Base-by-base conservation (phyloP, 2,888 invertebrate species). In the Scelioninae gen. 1 region DNA sequence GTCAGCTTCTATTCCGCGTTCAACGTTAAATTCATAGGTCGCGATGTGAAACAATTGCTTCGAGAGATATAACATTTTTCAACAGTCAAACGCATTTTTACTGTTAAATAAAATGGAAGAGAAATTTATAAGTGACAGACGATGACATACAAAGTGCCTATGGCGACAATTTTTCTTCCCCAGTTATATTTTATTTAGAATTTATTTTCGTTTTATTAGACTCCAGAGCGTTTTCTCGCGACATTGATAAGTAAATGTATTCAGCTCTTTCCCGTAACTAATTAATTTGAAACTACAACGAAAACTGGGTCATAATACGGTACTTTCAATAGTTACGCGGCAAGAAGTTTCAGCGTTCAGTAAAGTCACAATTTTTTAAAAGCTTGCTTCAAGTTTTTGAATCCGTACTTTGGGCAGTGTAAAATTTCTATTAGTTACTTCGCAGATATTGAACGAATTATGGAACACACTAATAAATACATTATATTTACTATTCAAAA, bases 251-350 rank as follows among this genome's bases (percentile, higher is more conserved):
- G 45, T 16, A 55, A 55, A 47, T 55, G 51, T 38, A 71, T 78
- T 65, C 63, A 56, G 63, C 51, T 45, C 79, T 79, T 75, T 82
- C 84, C 77, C 84, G 86, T 83, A 84, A 71, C 51, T 75, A 84
- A 87, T 86, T 87, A 87, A 88, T 88, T 87, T 85, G 83, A 86
- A 86, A 85, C 81, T 84, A 79, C 81, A 51, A 29, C 40, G 6
- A 45, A 60, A 88, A 87, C 80, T 86, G 47, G 85, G 88, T 84
- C 85, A 87, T 74, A 79, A 66, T 76, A 62, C 75, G 55, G 29
- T 56, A 56, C 69, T 51, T 63, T 63, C 55, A 75, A 69, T 65
- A 69, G 55, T 55, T 63, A 60, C 31, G 15, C 40, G 74, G 68
- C n/a, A 60, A 75, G 31, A 74, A 74, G 51, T 74, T 74, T 68